Evolutionary conservation across 2,113 vertebrate species (phyloP).

Genomic region (Amia ocellicauda): DNA sequence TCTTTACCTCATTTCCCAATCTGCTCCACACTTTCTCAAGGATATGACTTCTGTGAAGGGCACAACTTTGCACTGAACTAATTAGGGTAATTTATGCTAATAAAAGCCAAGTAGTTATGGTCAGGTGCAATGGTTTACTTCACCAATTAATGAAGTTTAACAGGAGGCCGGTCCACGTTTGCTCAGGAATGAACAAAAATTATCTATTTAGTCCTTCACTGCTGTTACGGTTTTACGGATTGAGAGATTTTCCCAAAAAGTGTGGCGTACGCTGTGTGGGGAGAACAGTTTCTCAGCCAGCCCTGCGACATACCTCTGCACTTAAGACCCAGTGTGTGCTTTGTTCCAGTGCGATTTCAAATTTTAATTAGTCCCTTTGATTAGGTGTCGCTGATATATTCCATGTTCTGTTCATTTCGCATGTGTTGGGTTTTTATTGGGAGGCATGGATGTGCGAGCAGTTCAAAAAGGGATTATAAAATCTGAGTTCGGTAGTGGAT

Average conservation of each 20-base stretch:
- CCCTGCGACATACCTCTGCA: too few relatives aligned
- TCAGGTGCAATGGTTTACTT: conserved; percentile 11
- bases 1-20: conserved; percentile 22
- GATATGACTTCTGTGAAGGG: conserved; percentile 48
- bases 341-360: neutral
- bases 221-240: too few relatives aligned
- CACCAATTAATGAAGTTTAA: conserved; percentile 1
- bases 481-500: neutral
- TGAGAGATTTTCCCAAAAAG: too few relatives aligned
- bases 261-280: too few relatives aligned
- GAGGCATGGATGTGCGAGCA: conserved; percentile 32
- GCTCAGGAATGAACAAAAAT: too few relatives aligned
- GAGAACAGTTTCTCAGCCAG: too few relatives aligned
- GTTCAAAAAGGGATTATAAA: neutral
- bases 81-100: conserved; percentile 47
- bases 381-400: conserved; percentile 63
- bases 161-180: too few relatives aligned
- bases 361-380: conserved; percentile 29
- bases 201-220: too few relatives aligned
- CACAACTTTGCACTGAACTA: conserved; percentile 32
- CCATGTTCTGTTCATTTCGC: conserved; percentile 58
- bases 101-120: conserved; percentile 15
- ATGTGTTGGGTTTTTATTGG: conserved; percentile 54
- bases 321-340: too few relatives aligned
- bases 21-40: conserved; percentile 15